A percentile compares a stretch with the other conserved stretches of the same genome.
Conservation (phyloP, 2,797 vertebrate genomes). For the Gymnodraco acuticeps region DNA sequence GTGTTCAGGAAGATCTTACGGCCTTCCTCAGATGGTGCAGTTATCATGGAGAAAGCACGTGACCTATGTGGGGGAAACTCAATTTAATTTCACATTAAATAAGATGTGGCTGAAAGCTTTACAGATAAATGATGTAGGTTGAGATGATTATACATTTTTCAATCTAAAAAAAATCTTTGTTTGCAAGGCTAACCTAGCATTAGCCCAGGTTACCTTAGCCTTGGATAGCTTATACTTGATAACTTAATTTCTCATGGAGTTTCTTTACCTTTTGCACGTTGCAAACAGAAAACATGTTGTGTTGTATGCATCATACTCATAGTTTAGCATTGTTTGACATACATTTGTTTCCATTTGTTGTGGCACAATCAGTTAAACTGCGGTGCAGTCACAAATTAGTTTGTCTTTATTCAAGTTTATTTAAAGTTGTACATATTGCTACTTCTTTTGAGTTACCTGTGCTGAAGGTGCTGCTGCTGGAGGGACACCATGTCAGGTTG, state of each 20-base stretch:
- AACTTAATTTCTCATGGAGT: background rate
- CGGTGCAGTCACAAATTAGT: background rate
- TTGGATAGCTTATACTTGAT: background rate
- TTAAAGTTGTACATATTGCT: background rate
- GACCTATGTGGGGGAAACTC: background rate
- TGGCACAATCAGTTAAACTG: background rate
- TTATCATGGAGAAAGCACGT: background rate
- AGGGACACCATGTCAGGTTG: background rate
- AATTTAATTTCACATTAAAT: background rate
- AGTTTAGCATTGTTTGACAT: background rate
- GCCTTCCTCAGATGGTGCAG: background rate
- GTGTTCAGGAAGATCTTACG: background rate
- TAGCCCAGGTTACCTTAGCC: background rate
- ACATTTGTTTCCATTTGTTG: background rate
- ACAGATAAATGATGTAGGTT: background rate
- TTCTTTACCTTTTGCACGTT: background rate
- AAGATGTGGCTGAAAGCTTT: background rate
- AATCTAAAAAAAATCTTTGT: background rate
- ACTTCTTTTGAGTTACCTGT: background rate
- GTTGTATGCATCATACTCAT: background rate
- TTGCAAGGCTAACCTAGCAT: background rate
- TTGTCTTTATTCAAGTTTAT: too few species aligned
- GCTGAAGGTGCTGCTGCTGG: background rate
- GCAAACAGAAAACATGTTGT: rapidly evolving
- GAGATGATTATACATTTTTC: background rate